Evolutionary conservation across 2,797 vertebrate species (phyloP).

Genomic region (Dryobates pubescens): DNA sequence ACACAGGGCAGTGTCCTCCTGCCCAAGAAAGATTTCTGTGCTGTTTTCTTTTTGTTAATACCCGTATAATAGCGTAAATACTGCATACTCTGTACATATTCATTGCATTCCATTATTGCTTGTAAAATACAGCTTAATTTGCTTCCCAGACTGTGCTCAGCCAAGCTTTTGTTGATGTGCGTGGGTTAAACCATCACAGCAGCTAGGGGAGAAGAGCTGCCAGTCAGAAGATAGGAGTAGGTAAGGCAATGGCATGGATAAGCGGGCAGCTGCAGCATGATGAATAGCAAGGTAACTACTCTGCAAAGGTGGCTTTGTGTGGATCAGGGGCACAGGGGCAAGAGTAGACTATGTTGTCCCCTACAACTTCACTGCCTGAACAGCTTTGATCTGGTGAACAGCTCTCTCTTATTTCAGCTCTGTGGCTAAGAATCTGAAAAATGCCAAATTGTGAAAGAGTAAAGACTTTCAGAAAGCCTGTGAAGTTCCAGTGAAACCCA

Average conservation of each 20-base stretch:
- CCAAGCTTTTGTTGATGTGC: too few species aligned
- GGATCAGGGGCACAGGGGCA: background rate
- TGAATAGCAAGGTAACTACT: background rate
- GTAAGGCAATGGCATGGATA: background rate
- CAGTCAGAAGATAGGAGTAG: background rate
- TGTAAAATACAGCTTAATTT: too few species aligned
- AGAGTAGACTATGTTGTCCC: background rate
- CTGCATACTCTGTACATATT: too few species aligned
- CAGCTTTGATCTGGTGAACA: background rate
- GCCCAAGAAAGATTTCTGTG: too few species aligned
- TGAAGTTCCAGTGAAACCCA: background rate
- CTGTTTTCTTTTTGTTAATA: too few species aligned
- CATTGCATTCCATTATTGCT: too few species aligned
- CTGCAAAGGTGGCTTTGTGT: background rate
- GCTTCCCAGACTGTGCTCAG: too few species aligned
- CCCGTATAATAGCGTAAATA: too few species aligned
- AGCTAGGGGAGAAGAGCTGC: background rate
- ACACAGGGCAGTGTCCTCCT: too few species aligned
- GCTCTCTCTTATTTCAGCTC: background rate
- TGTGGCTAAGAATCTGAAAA: slow-evolving; percentile 5
- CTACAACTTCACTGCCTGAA: background rate
- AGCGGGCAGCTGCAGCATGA: background rate
- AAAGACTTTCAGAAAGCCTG: background rate
- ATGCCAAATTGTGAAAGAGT: background rate
- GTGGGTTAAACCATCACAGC: too few species aligned